Conservation (phyloP, 1,140 invertebrate species). For the Camponotus vicinus region DNA sequence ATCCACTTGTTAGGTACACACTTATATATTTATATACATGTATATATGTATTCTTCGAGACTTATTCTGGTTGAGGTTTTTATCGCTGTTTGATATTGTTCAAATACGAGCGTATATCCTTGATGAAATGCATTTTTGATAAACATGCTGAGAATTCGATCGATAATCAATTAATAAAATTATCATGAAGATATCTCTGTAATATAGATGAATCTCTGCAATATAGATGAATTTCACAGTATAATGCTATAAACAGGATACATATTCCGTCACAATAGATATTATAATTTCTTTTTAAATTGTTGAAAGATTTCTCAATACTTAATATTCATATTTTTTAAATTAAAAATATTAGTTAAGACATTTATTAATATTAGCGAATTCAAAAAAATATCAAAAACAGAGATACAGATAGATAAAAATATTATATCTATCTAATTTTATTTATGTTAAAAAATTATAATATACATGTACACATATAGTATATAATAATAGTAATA, state of each 20-base stretch:
- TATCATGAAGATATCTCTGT: constrained; percentile 15
- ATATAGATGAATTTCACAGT: neutral
- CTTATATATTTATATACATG: too few species aligned
- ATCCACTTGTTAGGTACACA: neutral
- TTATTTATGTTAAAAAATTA: neutral
- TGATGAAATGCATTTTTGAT: constrained; percentile 65
- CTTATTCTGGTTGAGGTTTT: constrained; percentile 69
- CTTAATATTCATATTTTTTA: neutral
- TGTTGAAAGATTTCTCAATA: neutral
- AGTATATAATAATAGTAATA: neutral
- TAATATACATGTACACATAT: neutral
- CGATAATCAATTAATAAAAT: constrained; percentile 33
- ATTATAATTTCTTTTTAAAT: neutral
- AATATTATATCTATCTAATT: neutral
- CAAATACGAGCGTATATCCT: constrained; percentile 48
- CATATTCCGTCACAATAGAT: neutral
- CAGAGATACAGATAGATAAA: neutral
- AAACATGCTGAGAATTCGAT: constrained; percentile 32
- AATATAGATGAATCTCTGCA: neutral
- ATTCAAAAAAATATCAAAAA: neutral
- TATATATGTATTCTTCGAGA: neutral
- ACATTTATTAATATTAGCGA: neutral
- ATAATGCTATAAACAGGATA: neutral
- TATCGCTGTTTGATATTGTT: constrained; percentile 44
- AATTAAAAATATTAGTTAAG: neutral